Percentiles rank a stretch among this genome's conserved stretches.
Evolutionary conservation across 1,140 invertebrate species (phyloP).

Genomic region (Diorhabda sublineata): DNA sequence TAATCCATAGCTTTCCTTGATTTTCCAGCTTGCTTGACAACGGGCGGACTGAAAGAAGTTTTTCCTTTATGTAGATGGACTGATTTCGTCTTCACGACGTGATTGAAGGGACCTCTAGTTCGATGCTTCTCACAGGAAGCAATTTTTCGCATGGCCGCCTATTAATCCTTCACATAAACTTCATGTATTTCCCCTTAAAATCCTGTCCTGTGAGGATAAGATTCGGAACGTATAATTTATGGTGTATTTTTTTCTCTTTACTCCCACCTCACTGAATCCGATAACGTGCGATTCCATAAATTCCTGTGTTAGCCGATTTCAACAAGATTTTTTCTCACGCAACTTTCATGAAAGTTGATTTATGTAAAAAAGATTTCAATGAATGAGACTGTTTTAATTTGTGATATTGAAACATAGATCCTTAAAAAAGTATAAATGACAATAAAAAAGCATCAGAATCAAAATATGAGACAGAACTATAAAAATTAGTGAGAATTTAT

Average conservation of each 20-base stretch:
- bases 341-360: too few relatives aligned
- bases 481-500: too few relatives aligned
- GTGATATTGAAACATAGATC: too few relatives aligned
- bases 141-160: slow-evolving; percentile 20
- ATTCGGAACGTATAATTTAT: slow-evolving; percentile 10
- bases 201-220: slow-evolving; percentile 14
- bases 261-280: neutral
- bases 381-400: too few relatives aligned
- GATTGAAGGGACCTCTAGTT: slow-evolving; percentile 21
- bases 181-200: slow-evolving; percentile 10
- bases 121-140: slow-evolving; percentile 15
- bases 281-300: too few relatives aligned
- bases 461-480: too few relatives aligned
- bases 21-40: neutral
- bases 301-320: too few relatives aligned
- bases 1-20: neutral
- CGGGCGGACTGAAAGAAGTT: neutral
- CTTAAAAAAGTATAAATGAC: too few relatives aligned
- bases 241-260: slow-evolving; percentile 3
- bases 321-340: too few relatives aligned
- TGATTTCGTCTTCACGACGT: slow-evolving; percentile 7
- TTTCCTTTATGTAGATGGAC: slow-evolving; percentile 15
- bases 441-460: too few relatives aligned
- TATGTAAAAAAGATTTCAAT: too few relatives aligned
- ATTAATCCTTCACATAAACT: slow-evolving; percentile 21